phyloP scores from a whole-genome alignment of 2,888 invertebrate genomes.

The Synergus itoensis region DNA sequence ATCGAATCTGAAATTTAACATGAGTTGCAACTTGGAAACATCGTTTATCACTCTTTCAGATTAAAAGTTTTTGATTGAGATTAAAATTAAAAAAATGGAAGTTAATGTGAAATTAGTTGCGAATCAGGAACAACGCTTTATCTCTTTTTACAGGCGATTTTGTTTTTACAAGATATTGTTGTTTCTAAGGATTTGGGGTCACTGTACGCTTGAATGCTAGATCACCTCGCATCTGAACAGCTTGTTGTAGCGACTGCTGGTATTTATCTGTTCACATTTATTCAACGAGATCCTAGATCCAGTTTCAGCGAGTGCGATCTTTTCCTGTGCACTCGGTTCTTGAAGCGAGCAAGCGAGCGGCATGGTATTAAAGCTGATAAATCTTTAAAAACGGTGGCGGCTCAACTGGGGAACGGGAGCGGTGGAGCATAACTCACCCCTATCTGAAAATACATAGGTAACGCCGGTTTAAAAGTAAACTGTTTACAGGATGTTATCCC shows the following conservation, averaged over 20 bases:
- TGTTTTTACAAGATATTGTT: background rate
- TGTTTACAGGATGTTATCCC: slow-evolving; percentile 70
- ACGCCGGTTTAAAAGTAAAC: slow-evolving; percentile 72
- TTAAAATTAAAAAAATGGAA: background rate
- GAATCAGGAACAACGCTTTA: background rate
- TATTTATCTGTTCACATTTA: slow-evolving; percentile 57
- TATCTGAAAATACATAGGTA: slow-evolving; percentile 75
- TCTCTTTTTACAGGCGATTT: background rate
- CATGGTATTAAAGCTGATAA: slow-evolving; percentile 68
- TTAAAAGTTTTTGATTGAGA: background rate
- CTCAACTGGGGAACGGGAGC: slow-evolving; percentile 51
- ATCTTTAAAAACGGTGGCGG: slow-evolving; percentile 73
- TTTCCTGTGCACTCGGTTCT: slow-evolving; percentile 46
- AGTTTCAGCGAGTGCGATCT: slow-evolving; percentile 42
- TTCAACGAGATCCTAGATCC: slow-evolving; percentile 49
- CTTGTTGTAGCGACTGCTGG: slow-evolving; percentile 50
- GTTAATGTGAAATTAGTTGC: background rate
- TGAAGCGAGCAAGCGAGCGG: slow-evolving; percentile 46
- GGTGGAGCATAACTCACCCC: slow-evolving; percentile 72
- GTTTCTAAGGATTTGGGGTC: slow-evolving; percentile 1
- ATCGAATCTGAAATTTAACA: background rate
- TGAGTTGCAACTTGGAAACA: background rate
- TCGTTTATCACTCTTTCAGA: background rate
- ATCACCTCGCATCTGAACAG: background rate
- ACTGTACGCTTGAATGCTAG: background rate